Conservation (phyloP, 2,888 invertebrate genomes). For the Malacosoma neustria region DNA sequence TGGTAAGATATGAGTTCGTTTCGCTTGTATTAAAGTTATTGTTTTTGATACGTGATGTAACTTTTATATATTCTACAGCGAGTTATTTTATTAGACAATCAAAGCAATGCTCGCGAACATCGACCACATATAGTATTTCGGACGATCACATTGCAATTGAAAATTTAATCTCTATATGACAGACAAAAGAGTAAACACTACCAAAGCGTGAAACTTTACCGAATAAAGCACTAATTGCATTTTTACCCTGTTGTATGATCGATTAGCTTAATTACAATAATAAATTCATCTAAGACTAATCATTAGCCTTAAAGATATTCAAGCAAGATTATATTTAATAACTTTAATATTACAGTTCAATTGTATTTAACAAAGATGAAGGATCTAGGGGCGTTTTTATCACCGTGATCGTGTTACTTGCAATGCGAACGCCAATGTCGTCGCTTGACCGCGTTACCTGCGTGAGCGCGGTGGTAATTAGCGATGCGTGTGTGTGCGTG, state of each 20-base stretch:
- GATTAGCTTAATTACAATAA: too few species aligned
- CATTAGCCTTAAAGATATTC: too few species aligned
- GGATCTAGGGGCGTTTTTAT: too few species aligned
- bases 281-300: too few species aligned
- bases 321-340: too few species aligned
- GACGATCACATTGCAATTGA: constrained; percentile 38
- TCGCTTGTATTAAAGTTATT: too few species aligned
- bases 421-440: constrained; percentile 39
- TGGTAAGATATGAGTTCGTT: too few species aligned
- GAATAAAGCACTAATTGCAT: constrained; percentile 20
- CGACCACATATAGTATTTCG: constrained; percentile 41
- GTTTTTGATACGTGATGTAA: too few species aligned
- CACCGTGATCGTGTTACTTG: too few species aligned
- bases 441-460: constrained; percentile 60
- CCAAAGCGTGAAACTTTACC: constrained; percentile 27
- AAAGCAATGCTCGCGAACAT: constrained; percentile 58
- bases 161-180: constrained; percentile 1
- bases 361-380: too few species aligned
- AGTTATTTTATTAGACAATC: constrained; percentile 22
- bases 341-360: too few species aligned
- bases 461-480: constrained; percentile 72
- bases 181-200: constrained; percentile 22
- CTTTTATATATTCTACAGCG: too few species aligned
- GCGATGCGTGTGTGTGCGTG: constrained; percentile 70
- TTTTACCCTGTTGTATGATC: constrained; percentile 18